phyloP scores from a whole-genome alignment of 2,888 invertebrate genomes.

The Ennomos fuscantarius region DNA sequence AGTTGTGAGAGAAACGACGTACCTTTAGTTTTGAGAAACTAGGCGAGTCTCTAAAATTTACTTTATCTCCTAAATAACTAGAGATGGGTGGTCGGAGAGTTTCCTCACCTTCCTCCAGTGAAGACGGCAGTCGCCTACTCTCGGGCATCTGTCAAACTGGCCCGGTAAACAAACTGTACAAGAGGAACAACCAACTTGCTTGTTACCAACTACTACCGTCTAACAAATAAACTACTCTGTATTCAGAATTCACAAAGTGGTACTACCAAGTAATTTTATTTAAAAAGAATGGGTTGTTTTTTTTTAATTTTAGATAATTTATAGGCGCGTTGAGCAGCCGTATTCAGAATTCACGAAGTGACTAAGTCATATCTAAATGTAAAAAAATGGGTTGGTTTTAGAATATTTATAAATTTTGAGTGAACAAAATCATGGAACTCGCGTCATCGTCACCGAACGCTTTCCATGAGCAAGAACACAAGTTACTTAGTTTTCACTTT shows the following conservation, averaged over 20 bases:
- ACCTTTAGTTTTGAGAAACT: not conserved
- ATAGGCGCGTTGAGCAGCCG: too few relatives aligned
- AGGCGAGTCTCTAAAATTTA: not conserved
- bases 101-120: not conserved
- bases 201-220: slow-evolving; percentile 2
- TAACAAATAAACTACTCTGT: slow-evolving; percentile 6
- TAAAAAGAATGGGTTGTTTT: too few relatives aligned
- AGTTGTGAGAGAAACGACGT: not conserved
- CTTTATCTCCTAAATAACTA: not conserved
- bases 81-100: not conserved
- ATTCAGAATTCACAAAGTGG: not conserved
- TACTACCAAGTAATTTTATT: too few relatives aligned
- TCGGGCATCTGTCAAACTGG: slow-evolving; percentile 10
- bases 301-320: too few relatives aligned
- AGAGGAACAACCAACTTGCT: slow-evolving; percentile 6
- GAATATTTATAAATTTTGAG: too few relatives aligned
- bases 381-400: too few relatives aligned
- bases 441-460: too few relatives aligned
- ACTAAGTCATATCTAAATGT: too few relatives aligned
- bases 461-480: too few relatives aligned
- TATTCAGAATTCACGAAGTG: too few relatives aligned
- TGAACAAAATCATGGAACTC: too few relatives aligned
- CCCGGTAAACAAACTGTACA: slow-evolving; percentile 4
- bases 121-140: slow-evolving; percentile 3
- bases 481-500: too few relatives aligned